Conservation (phyloP, 2,888 invertebrate species). For the Endotricha flammealis region DNA sequence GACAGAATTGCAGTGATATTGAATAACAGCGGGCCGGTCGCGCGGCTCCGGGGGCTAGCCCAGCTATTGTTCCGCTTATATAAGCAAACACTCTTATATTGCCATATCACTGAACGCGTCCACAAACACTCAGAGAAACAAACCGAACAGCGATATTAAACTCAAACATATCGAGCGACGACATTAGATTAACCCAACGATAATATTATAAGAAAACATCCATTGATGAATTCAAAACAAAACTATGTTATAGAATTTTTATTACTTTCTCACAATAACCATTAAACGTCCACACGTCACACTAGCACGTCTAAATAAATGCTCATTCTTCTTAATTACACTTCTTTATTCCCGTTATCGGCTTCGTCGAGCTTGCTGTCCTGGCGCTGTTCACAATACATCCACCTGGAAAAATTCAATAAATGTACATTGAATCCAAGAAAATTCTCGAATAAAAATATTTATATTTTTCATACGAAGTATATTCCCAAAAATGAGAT, state of each 20-base stretch:
- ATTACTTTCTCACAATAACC: slow-evolving; percentile 23
- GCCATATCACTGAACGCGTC: slow-evolving; percentile 57
- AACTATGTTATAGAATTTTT: slow-evolving; percentile 15
- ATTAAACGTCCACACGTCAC: slow-evolving; percentile 35
- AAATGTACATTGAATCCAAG: no score
- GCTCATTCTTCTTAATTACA: slow-evolving; percentile 26
- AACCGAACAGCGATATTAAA: slow-evolving; percentile 41
- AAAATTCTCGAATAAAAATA: no score
- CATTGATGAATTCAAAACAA: slow-evolving; percentile 15
- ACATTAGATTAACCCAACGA: slow-evolving; percentile 25
- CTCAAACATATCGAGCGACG: slow-evolving; percentile 35
- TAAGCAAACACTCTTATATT: slow-evolving; percentile 64
- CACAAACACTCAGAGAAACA: slow-evolving; percentile 52
- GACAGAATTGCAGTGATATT: slow-evolving; percentile 43
- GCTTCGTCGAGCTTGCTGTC: slow-evolving; percentile 53
- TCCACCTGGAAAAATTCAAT: slow-evolving; percentile 76
- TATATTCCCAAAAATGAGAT: no score
- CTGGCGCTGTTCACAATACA: slow-evolving; percentile 81
- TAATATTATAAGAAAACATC: slow-evolving; percentile 26
- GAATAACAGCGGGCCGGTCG: slow-evolving; percentile 32
- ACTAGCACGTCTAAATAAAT: slow-evolving; percentile 39
- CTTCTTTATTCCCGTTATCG: slow-evolving; percentile 42
- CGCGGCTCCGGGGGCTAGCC: slow-evolving; percentile 26
- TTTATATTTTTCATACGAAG: no score
- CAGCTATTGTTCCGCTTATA: slow-evolving; percentile 52